phyloP scores from a whole-genome alignment of 2,113 vertebrate species.

The Leucopsar rothschildi region DNA sequence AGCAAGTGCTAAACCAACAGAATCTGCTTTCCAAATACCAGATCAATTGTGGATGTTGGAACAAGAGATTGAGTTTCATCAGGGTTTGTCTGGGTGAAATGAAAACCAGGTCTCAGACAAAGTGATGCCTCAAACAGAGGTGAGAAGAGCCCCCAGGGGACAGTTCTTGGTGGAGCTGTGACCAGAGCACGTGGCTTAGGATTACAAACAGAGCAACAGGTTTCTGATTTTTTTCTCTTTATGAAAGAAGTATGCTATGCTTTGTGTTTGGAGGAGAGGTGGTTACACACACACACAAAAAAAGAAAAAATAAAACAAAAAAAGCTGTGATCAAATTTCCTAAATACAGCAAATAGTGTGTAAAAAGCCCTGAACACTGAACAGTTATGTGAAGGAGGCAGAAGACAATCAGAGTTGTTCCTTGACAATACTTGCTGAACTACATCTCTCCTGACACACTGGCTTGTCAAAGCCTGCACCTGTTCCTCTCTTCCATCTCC shows the following conservation, averaged over 20 bases:
- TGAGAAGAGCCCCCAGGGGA: background rate
- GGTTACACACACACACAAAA: background rate
- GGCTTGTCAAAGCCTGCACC: background rate
- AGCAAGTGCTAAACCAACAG: background rate
- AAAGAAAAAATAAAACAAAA: background rate
- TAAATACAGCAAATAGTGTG: background rate
- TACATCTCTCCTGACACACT: background rate
- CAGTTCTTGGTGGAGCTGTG: background rate
- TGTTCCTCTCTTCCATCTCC: background rate
- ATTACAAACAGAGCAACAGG: background rate
- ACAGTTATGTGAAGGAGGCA: background rate
- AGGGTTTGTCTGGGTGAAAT: background rate
- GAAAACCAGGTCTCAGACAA: background rate
- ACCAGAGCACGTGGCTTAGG: background rate
- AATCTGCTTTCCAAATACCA: background rate
- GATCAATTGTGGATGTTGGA: background rate
- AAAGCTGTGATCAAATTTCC: background rate
- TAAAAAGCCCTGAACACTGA: background rate
- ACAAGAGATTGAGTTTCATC: slow-evolving; percentile 3
- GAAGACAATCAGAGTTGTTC: background rate
- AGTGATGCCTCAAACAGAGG: background rate
- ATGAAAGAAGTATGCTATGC: background rate
- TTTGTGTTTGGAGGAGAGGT: background rate
- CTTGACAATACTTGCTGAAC: background rate
- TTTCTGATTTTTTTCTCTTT: background rate